Percentiles rank a stretch among this genome's conserved stretches.
Evolutionary conservation across 2,797 vertebrate genomes (phyloP).

Genomic region (Galago senegalensis): DNA sequence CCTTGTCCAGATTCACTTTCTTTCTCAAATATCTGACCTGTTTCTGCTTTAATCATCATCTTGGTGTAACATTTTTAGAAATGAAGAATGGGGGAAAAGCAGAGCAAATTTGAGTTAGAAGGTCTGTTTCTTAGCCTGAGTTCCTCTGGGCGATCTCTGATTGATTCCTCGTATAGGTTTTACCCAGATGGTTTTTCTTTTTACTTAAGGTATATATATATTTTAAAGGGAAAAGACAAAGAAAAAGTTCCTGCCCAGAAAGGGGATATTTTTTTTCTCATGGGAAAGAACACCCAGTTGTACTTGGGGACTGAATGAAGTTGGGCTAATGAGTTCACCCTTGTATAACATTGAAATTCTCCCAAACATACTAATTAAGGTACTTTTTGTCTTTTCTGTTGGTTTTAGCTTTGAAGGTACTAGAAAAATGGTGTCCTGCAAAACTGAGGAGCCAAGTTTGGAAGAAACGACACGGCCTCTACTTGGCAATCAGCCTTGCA

Average conservation of each 20-base stretch:
- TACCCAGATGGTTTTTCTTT: constrained; percentile 67
- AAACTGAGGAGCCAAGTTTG: background rate
- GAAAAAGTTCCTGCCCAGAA: constrained; percentile 27
- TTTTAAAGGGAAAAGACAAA: background rate
- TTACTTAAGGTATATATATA: constrained; percentile 48
- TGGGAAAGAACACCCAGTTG: constrained; percentile 71
- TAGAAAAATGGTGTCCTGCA: background rate
- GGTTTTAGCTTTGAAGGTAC: constrained; percentile 74
- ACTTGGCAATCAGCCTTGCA: background rate
- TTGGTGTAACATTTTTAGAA: constrained; percentile 49
- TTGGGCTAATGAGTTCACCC: constrained; percentile 66
- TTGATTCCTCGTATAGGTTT: constrained; percentile 49
- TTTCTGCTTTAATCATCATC: constrained; percentile 44
- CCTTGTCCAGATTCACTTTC: background rate
- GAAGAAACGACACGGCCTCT: constrained; percentile 28
- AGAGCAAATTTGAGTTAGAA: background rate
- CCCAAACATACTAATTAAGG: constrained; percentile 77
- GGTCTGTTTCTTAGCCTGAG: constrained; percentile 24
- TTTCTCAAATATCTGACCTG: constrained; percentile 47
- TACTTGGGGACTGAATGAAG: constrained; percentile 68
- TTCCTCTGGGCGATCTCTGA: background rate
- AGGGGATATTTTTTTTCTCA: constrained; percentile 60
- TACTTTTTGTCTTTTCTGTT: constrained; percentile 68
- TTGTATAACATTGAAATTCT: constrained; percentile 73
- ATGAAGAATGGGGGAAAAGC: background rate